Base-by-base conservation (phyloP, 2,797 vertebrate species). In the Hypotaenidia philippensis region DNA sequence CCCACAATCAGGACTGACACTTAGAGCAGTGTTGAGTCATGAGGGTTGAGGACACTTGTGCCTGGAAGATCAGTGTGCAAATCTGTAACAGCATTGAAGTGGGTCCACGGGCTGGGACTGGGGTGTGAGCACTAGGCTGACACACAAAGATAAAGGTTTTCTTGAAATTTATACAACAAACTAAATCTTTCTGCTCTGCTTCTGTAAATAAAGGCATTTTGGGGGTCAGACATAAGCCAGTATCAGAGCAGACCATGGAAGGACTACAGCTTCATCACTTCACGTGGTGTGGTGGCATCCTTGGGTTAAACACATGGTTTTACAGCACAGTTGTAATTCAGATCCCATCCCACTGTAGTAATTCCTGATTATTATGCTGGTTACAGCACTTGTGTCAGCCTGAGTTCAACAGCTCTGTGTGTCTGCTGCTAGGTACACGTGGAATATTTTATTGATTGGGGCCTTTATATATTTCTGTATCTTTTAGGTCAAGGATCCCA, bases 181-280 rank as follows among this genome's bases (percentile, higher is more conserved):
- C 8, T 41, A 52, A n/a, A 14, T 32, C 27, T 27, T 65, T 59
- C 18, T 55, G 20, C 21, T 49, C 69, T n/a, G 22, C 47, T 76
- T 34, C 20, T 82, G 34, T 65, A 64, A 76, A 44, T 65, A 12
- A 26, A 52, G 31, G 11, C 45, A 2, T 52, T 75, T 93, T 56
- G 34, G 55, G 21, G 17, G 11, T 2, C 23, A 41, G 89, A 75
- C 47, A 26, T 40, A 76, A 90, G 55, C 40, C 29, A 36, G 53
- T 76, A 53, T 20, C 83, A 86, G 82, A 77, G 31, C 34, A 93
- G 79, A 49, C 44, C 70, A 19, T 29, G 83, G 74, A 69, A 96
- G 94, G 55, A 52, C 60, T n/a, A 1, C 11, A 70, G 16, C 26
- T 77, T 96, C 44, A 41, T 83, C 38, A 11, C 44, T 94, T 65